Evolutionary conservation across 2,888 invertebrate genomes (phyloP).

Genomic region (Euspilapteryx auroguttella): DNA sequence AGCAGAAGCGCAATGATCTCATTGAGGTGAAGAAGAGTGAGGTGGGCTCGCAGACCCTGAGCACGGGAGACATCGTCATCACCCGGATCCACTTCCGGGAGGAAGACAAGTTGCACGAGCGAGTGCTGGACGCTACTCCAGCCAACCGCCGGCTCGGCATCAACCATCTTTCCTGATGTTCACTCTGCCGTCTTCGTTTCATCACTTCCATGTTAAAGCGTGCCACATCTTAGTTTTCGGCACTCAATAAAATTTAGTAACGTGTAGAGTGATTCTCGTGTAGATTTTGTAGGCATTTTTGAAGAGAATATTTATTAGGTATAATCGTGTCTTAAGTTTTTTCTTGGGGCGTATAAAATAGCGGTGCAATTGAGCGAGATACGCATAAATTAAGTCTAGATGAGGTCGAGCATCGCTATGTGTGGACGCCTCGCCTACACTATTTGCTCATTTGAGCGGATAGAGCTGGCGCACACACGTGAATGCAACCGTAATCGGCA

Average conservation of each 20-base stretch:
- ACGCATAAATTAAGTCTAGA: conserved; percentile 35
- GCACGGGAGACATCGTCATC: conserved; percentile 91
- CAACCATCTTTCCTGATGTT: conserved; percentile 46
- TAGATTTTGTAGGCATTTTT: conserved; percentile 2
- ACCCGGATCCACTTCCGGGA: conserved; percentile 72
- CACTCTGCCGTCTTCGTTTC: conserved; percentile 12
- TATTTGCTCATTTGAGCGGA: conserved; percentile 51
- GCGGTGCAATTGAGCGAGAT: conserved; percentile 36
- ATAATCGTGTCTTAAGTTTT: not conserved
- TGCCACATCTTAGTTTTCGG: conserved; percentile 20
- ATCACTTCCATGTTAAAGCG: conserved; percentile 20
- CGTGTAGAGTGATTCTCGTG: conserved; percentile 1
- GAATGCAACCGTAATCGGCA: conserved; percentile 44
- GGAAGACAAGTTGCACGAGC: conserved; percentile 48
- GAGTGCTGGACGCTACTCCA: conserved; percentile 47
- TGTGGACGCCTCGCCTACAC: conserved; percentile 33
- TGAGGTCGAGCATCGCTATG: conserved; percentile 40
- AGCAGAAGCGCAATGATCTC: conserved; percentile 44
- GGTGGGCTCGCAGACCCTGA: conserved; percentile 80
- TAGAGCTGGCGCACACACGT: conserved; percentile 33
- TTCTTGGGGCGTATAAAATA: conserved; percentile 13
- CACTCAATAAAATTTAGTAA: conserved; percentile 14
- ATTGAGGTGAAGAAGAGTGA: conserved; percentile 47
- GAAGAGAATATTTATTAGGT: conserved; percentile 4
- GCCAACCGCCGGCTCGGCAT: conserved; percentile 38